Conservation (phyloP, 2,797 vertebrate species). For the Chaetodon trifasciatus region DNA sequence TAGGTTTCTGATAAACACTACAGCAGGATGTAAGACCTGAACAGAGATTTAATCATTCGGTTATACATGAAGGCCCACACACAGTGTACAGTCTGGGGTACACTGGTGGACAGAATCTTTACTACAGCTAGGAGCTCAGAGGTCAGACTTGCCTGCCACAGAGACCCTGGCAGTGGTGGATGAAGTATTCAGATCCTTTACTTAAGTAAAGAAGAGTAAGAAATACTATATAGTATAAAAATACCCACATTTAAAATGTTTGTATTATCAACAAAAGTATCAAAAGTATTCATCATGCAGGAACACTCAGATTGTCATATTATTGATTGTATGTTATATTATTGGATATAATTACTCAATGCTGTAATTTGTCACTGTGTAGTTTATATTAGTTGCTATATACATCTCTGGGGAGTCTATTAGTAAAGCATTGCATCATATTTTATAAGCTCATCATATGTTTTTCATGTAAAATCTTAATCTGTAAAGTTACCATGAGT, state of each 20-base stretch:
- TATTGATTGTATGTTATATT: background rate
- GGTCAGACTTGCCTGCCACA: constrained; percentile 17
- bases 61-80: constrained; percentile 33
- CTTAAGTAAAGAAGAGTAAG: background rate
- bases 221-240: background rate
- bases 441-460: background rate
- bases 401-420: background rate
- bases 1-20: constrained; percentile 47
- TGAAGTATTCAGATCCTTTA: background rate
- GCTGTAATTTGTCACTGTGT: background rate
- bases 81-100: background rate
- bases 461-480: constrained; percentile 10
- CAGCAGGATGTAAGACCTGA: constrained; percentile 38
- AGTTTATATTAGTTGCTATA: background rate
- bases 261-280: too few relatives aligned
- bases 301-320: background rate
- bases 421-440: background rate
- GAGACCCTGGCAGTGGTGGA: background rate
- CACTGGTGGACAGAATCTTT: constrained; percentile 24
- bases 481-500: background rate
- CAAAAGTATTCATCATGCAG: background rate
- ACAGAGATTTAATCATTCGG: constrained; percentile 46
- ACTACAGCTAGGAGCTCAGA: constrained; percentile 13
- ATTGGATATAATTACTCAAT: background rate
- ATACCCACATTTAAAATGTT: background rate